phyloP scores from a whole-genome alignment of 2,888 invertebrate genomes.

The Troides aeacus region DNA sequence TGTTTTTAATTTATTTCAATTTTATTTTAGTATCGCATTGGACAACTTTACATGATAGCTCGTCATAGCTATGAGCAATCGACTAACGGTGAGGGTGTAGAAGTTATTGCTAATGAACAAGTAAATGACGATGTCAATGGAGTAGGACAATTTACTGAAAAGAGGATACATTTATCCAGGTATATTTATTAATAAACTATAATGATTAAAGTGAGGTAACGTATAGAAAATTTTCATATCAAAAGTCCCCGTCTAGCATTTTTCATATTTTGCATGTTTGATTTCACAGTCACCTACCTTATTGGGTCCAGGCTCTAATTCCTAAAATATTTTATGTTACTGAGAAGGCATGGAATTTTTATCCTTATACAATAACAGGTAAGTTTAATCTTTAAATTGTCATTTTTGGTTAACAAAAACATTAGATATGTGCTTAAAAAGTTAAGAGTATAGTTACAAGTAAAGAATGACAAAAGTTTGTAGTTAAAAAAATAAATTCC shows the following conservation, averaged over 20 bases:
- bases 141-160: constrained; percentile 93
- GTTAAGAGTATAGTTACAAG: no score
- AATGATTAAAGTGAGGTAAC: not conserved
- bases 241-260: not conserved
- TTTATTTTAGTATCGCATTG: constrained; percentile 88
- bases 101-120: constrained; percentile 91
- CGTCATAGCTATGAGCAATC: constrained; percentile 95
- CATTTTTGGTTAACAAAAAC: not conserved
- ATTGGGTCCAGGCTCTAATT: constrained; percentile 92
- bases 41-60: constrained; percentile 97
- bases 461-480: no score
- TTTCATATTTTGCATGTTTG: not conserved
- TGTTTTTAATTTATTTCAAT: constrained; percentile 22
- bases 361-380: constrained; percentile 93
- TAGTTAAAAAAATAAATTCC: no score
- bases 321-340: constrained; percentile 95
- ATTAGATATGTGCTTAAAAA: no score
- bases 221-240: not conserved
- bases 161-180: constrained; percentile 94
- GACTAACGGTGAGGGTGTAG: constrained; percentile 93
- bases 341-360: constrained; percentile 97
- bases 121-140: constrained; percentile 90
- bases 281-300: constrained; percentile 88
- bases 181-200: constrained; percentile 45
- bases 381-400: constrained; percentile 40